Base-by-base conservation (phyloP, 2,888 invertebrate genomes). In the Pasiphila rectangulata region DNA sequence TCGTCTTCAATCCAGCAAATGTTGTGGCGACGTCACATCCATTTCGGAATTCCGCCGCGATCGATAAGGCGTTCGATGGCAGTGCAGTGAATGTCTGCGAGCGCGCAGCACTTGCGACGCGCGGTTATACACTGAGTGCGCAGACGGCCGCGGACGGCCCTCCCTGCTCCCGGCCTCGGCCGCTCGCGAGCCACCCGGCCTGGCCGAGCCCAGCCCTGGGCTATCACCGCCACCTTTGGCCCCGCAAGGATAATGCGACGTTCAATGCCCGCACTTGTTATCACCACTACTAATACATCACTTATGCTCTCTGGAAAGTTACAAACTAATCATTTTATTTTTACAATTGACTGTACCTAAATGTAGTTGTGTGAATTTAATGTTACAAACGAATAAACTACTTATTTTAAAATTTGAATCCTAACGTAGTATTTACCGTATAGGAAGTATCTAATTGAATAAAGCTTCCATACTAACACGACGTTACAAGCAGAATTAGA, bases 51-150 rank as follows among this genome's bases (percentile, higher is more conserved):
- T 69, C 61, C 57, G 71, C 65, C 58, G 72, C 71, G 72, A 68
- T 76, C 80, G 81, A 80, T 83, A 81, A 74, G 73, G 63, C 72
- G 68, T 64, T 67, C 66, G 67, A 68, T 73, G 67, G 61, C 60
- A 63, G 59, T 69, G 75, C 73, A 68, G 73, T 73, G 75, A 75
- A 66, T 66, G 72, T 68, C 59, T 65, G 81, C 83, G 84, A 73
- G 78, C 86, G 86, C 85, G 85, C 87, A 80, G 69, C 80, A 78
- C 79, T 79, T 69, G 72, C 71, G 79, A 72, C 85, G 86, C 75
- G 81, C 84, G 83, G 77, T 74, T 79, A 76, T 79, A 75, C 57
- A 87, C 87, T 88, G 87, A 84, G 62, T 73, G 70, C 69, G 75
- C 66, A 68, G 65, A 43, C 48, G 67, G 75, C 74, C 74, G 72